Evolutionary conservation across 2,797 vertebrate genomes (phyloP), one percentile per base, ranked within the genome.

Genomic region (Cyclura pinguis): DNA sequence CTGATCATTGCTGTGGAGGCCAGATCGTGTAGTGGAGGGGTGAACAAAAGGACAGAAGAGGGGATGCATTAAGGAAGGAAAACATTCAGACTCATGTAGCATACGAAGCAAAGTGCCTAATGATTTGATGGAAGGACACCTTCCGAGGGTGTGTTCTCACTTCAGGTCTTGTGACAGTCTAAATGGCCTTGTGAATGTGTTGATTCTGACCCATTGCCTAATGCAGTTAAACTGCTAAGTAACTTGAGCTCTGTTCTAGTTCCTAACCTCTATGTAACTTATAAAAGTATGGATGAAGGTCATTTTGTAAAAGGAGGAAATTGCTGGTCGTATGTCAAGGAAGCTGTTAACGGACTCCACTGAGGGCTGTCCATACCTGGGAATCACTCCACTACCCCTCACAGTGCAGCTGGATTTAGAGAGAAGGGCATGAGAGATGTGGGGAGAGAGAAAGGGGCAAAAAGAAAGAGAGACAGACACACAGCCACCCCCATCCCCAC

Each of bases 181-280:
- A 90, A 95, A 95, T 92, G 93, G 93, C 89, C 93, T 86, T 91
- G 87, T 93, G 3, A 24, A 9, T 20, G 38, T 89, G 94, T 95
- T 88, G 88, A 88, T 95, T 93, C 91, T 94, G 88, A 91, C 90
- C 91, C 87, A 88, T 90, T 90, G 93, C 91, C 91, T 94, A 94
- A 93, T 94, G 87, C 84, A 89, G 67, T 93, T 93, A 92, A 86
- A 90, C 83, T 90, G 74, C 64, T 93, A 92, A 95, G 93, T 92
- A 90, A 93, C 84, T 77, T 94, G 89, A 93, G 72, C 93, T 89
- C 86, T 80, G 86, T 88, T 87, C 86, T 80, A 67, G 91, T 92
- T 89, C 91, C 84, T 93, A 92, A 93, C 93, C 89, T 95, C 77
- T 67, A 84, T 91, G 88, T 42, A 38, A 91, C 86, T 92, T 92